Evolutionary conservation across 2,888 invertebrate species (phyloP).

Genomic region (Dermolepida albohirtum): DNA sequence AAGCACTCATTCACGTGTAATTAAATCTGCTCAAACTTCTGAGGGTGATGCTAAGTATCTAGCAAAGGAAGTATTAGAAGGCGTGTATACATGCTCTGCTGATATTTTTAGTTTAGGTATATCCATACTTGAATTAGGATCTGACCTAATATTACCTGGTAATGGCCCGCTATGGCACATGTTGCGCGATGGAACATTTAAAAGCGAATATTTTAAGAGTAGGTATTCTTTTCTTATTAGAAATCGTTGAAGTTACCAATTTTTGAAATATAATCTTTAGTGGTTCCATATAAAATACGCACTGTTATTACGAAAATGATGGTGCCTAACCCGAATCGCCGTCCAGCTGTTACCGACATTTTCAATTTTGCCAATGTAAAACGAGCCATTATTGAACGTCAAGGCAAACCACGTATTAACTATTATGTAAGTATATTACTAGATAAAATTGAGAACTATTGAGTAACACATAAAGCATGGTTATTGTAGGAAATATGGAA

Average conservation of each 20-base stretch:
- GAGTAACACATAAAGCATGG: conserved; percentile 7
- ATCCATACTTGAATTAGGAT: conserved; percentile 77
- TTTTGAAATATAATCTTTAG: conserved; percentile 52
- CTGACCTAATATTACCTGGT: conserved; percentile 76
- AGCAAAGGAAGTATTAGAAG: conserved; percentile 77
- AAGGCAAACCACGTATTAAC: conserved; percentile 33
- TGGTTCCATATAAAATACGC: conserved; percentile 67
- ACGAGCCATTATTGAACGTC: conserved; percentile 18
- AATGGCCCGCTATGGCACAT: conserved; percentile 78
- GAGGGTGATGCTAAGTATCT: conserved; percentile 84
- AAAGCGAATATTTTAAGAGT: conserved; percentile 53
- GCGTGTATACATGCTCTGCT: conserved; percentile 74
- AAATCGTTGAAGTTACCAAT: background rate
- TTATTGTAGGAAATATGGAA: conserved; percentile 36
- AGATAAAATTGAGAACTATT: background rate
- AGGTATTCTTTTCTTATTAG: conserved; percentile 4
- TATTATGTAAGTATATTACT: conserved; percentile 41
- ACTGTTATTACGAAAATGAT: conserved; percentile 70
- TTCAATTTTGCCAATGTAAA: conserved; percentile 54
- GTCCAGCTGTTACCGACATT: conserved; percentile 69
- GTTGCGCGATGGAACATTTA: conserved; percentile 70
- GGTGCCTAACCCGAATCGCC: conserved; percentile 66
- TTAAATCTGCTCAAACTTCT: conserved; percentile 53
- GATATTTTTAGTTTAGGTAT: conserved; percentile 83
- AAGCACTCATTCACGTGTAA: background rate